A percentile compares a stretch with the other conserved stretches of the same genome.
Conservation (phyloP, 2,113 vertebrate species). For the Myanophis thanlyinensis region DNA sequence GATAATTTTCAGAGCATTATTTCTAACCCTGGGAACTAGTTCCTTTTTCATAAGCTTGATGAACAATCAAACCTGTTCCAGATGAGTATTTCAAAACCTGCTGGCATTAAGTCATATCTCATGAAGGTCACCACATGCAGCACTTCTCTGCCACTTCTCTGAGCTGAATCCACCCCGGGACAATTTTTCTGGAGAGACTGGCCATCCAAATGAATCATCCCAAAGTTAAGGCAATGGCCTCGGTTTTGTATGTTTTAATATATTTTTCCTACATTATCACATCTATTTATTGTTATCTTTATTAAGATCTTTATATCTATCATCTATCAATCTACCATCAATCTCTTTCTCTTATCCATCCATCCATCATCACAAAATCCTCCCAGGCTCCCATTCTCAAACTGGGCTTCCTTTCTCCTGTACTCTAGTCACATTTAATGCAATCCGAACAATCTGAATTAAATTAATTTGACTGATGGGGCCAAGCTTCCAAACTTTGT, state of each 20-base stretch:
- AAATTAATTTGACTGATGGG: neutral
- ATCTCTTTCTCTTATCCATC: neutral
- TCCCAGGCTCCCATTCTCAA: neutral
- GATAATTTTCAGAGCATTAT: conserved; percentile 39
- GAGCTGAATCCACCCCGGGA: neutral
- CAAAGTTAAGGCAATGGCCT: neutral
- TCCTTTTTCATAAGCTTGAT: neutral
- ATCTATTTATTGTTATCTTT: neutral
- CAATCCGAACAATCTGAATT: neutral
- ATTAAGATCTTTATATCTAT: neutral
- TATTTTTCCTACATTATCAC: neutral
- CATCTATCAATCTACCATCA: neutral
- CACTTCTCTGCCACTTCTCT: neutral
- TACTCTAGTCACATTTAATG: neutral
- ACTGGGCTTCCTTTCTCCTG: neutral
- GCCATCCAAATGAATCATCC: neutral
- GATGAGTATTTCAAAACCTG: neutral
- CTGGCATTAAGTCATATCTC: neutral
- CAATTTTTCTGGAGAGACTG: neutral
- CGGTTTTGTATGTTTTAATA: neutral
- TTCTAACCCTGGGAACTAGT: conserved; percentile 40
- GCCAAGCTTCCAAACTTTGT: neutral
- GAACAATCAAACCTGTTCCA: conserved; percentile 31
- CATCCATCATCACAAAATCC: neutral
- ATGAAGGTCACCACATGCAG: neutral